Evolutionary conservation across 1,140 invertebrate species (phyloP).

Genomic region (Thaumetopoea pityocampa): DNA sequence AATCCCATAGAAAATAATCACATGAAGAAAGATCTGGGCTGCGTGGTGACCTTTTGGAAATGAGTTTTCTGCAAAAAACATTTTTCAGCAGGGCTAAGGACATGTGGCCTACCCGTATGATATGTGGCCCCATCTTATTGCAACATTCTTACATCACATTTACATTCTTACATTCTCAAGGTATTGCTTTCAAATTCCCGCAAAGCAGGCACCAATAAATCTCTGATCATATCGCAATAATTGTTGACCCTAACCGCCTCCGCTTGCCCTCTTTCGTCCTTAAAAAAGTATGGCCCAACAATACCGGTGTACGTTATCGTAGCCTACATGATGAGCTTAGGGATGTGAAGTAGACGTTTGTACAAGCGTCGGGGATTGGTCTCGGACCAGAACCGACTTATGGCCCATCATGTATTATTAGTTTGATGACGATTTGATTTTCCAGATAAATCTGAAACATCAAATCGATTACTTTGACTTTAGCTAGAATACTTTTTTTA

Average conservation of each 20-base stretch:
- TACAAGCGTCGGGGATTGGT: constrained; percentile 14
- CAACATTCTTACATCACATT: too few relatives aligned
- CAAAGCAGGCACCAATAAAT: constrained; percentile 27
- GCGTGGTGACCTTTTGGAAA: constrained; percentile 13
- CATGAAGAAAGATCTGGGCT: constrained; percentile 18
- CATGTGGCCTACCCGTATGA: too few relatives aligned
- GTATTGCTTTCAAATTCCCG: constrained; percentile 20
- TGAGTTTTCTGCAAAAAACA: constrained; percentile 21
- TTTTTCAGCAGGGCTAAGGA: constrained; percentile 23
- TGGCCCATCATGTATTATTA: too few relatives aligned
- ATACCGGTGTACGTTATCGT: too few relatives aligned
- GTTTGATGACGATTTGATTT: too few relatives aligned
- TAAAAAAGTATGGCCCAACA: too few relatives aligned
- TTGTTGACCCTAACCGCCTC: constrained; percentile 15
- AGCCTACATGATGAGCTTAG: too few relatives aligned
- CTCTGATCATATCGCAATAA: constrained; percentile 21
- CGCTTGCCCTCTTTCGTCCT: too few relatives aligned
- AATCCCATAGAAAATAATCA: constrained; percentile 42
- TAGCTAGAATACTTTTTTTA: too few relatives aligned
- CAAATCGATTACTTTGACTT: too few relatives aligned
- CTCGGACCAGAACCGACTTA: constrained; percentile 20
- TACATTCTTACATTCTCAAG: too few relatives aligned
- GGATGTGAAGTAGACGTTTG: constrained; percentile 15
- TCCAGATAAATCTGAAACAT: too few relatives aligned
- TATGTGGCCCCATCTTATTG: constrained; percentile 38